Evolutionary conservation across 1,140 invertebrate species (phyloP).

Genomic region (Notospermus geniculatus): DNA sequence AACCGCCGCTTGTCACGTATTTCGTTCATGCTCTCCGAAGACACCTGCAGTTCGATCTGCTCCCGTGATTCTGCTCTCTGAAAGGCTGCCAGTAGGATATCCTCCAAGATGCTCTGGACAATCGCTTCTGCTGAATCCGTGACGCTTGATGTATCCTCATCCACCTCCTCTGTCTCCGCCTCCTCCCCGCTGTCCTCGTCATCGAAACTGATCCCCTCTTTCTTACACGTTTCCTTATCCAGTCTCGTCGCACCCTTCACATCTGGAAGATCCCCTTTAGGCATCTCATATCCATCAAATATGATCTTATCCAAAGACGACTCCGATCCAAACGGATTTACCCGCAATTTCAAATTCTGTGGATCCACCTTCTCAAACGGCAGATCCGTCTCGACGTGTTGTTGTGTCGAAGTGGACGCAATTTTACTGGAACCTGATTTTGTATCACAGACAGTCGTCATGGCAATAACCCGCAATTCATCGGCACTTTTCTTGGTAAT

Average conservation of each 20-base stretch:
- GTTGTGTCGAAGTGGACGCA: constrained; percentile 25
- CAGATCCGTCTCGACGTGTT: constrained; percentile 32
- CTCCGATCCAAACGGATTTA: constrained; percentile 54
- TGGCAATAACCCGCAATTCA: constrained; percentile 42
- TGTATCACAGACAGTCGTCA: constrained; percentile 42
- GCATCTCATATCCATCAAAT: constrained; percentile 41
- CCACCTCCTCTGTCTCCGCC: constrained; percentile 21
- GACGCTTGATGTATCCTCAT: constrained; percentile 9
- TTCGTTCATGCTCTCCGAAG: neutral
- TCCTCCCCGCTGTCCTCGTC: constrained; percentile 26
- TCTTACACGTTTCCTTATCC: constrained; percentile 47
- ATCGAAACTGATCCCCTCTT: constrained; percentile 53
- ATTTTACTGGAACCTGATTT: constrained; percentile 27
- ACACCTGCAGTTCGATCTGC: neutral
- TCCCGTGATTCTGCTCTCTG: neutral
- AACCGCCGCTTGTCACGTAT: neutral
- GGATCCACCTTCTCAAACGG: constrained; percentile 48
- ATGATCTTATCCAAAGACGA: constrained; percentile 46
- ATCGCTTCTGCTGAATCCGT: constrained; percentile 41
- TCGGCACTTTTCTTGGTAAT: constrained; percentile 34
- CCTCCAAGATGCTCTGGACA: constrained; percentile 62
- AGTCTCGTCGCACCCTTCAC: constrained; percentile 38
- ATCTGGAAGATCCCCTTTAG: constrained; percentile 25
- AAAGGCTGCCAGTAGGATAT: constrained; percentile 60
- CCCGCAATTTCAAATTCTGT: constrained; percentile 40